phyloP scores from a whole-genome alignment of 2,888 invertebrate genomes.

The Mylabris sibirica region DNA sequence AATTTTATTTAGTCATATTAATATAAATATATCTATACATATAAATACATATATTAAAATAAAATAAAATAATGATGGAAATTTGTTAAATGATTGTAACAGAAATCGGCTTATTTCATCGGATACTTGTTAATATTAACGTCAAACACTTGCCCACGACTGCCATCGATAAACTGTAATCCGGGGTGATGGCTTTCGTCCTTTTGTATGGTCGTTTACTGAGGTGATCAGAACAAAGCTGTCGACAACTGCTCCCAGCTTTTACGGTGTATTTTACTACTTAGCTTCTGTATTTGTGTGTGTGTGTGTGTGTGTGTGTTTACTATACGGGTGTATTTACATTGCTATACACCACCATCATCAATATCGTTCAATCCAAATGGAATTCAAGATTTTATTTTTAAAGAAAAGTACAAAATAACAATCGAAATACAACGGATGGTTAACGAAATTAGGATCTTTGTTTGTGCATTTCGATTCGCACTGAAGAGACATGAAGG shows the following conservation, averaged over 20 bases:
- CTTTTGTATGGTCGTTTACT: constrained; percentile 54
- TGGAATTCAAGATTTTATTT: neutral
- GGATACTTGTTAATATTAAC: constrained; percentile 54
- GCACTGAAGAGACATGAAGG: neutral
- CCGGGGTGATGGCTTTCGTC: constrained; percentile 52
- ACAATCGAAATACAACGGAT: neutral
- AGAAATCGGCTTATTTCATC: constrained; percentile 43
- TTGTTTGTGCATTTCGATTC: constrained; percentile 6
- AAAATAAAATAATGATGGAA: neutral
- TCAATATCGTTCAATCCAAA: neutral
- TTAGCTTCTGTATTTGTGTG: constrained; percentile 42
- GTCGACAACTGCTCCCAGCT: constrained; percentile 54
- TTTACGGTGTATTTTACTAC: constrained; percentile 55
- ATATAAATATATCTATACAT: no score
- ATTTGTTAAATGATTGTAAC: neutral
- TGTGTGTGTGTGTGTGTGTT: constrained; percentile 22
- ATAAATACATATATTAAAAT: no score
- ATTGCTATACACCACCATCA: no score
- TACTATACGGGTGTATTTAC: neutral
- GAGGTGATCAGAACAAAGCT: constrained; percentile 57
- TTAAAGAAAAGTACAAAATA: neutral
- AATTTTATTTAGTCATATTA: constrained; percentile 42
- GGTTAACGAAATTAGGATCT: neutral
- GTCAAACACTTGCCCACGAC: constrained; percentile 54
- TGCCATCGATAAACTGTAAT: constrained; percentile 53